Conservation (phyloP, 2,888 invertebrate species). For the Sarcophaga rosellei region DNA sequence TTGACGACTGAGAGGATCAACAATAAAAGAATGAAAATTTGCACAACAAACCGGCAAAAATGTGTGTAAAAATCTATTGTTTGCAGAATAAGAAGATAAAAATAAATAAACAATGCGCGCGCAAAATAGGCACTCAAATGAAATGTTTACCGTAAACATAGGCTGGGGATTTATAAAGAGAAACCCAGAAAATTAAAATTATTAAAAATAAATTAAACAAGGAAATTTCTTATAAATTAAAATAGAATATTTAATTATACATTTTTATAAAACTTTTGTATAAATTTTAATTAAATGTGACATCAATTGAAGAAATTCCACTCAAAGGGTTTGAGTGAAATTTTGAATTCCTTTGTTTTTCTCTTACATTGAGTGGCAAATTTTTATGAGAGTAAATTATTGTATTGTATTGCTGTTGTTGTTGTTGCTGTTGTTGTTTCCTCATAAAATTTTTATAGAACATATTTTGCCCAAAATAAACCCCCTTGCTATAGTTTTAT, state of each 20-base stretch:
- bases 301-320: background rate
- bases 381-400: background rate
- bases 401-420: too few species aligned
- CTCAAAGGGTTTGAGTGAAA: background rate
- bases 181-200: background rate
- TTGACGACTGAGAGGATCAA: background rate
- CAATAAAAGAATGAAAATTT: background rate
- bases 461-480: slow-evolving; percentile 56
- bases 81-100: background rate
- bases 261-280: background rate
- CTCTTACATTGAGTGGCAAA: background rate
- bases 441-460: slow-evolving; percentile 24
- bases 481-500: slow-evolving; percentile 46
- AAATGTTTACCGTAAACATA: background rate
- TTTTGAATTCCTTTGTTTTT: background rate
- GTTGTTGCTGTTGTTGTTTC: background rate
- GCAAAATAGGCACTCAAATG: slow-evolving; percentile 4
- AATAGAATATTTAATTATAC: background rate
- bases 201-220: background rate
- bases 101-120: slow-evolving; percentile 22
- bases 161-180: background rate
- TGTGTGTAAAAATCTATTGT: background rate
- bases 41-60: slow-evolving; percentile 19
- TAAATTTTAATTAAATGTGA: background rate
- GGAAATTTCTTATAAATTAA: background rate